phyloP scores from a whole-genome alignment of 2,797 vertebrate genomes.

The Okamejei kenojei region DNA sequence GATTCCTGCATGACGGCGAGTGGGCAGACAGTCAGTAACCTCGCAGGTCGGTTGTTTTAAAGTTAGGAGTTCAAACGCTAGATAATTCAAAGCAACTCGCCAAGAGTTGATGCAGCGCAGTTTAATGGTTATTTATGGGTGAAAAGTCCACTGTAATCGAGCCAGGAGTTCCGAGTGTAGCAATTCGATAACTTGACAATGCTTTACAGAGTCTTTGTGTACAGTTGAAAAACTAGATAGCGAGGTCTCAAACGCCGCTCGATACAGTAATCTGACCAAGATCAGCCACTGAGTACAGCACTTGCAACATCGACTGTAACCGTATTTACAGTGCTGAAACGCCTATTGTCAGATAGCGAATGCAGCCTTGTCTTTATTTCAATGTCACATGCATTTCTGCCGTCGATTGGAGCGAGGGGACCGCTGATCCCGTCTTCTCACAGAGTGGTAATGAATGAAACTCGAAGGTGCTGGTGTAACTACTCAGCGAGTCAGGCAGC shows the following conservation, averaged over 20 bases:
- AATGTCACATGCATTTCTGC: not conserved
- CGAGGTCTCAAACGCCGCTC: not conserved
- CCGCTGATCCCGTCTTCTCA: not conserved
- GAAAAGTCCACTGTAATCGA: not conserved
- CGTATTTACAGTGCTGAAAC: not conserved
- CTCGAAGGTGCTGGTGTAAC: too few relatives aligned
- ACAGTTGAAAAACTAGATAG: not conserved
- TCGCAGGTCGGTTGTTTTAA: not conserved
- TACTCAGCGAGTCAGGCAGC: too few relatives aligned
- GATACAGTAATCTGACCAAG: not conserved
- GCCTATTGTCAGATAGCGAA: too few relatives aligned
- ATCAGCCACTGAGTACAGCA: too few relatives aligned
- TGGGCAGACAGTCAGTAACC: not conserved
- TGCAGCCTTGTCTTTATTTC: not conserved
- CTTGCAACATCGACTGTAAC: not conserved
- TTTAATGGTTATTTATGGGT: not conserved
- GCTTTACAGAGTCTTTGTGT: not conserved
- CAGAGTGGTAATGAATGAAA: not conserved
- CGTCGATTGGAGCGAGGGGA: not conserved
- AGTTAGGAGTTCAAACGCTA: not conserved
- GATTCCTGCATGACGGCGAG: not conserved
- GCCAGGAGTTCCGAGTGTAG: not conserved
- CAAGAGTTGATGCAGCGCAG: not conserved
- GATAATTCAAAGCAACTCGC: not conserved
- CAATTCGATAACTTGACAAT: slow-evolving; percentile 1